Percentiles rank a stretch among this genome's conserved stretches.
These are phyloP conservation scores for Drosophila ficusphila DNA, from an alignment of 1,140 invertebrate species.

Conservation along the genomic window DNA sequence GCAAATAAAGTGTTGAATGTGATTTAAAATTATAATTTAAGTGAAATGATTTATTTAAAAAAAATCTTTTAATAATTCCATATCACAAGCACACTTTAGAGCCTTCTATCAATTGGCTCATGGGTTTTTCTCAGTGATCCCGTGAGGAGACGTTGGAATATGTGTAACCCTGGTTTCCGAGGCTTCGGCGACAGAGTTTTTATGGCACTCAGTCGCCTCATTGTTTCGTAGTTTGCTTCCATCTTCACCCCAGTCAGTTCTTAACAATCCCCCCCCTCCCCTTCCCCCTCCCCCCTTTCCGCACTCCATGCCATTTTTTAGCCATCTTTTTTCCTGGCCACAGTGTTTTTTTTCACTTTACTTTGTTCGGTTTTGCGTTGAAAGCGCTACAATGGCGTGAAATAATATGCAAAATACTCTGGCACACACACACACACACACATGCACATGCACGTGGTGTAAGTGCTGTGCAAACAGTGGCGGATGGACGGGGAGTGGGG, in stretches of 20 bases:
- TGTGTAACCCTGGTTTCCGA: slow-evolving; percentile 12
- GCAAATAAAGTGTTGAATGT: too few species aligned
- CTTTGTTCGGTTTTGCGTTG: slow-evolving; percentile 54
- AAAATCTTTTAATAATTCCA: too few species aligned
- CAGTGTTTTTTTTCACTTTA: slow-evolving; percentile 24
- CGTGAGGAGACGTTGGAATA: slow-evolving; percentile 10
- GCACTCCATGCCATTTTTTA: slow-evolving; percentile 6
- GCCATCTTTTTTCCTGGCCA: slow-evolving; percentile 23
- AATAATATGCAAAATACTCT: slow-evolving; percentile 80
- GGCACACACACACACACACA: slow-evolving; percentile 33
- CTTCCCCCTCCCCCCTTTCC: not conserved
- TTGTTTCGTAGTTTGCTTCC: slow-evolving; percentile 66
- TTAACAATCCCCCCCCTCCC: too few species aligned
- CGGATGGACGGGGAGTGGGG: not conserved
- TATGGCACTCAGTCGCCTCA: slow-evolving; percentile 75
- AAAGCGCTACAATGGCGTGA: slow-evolving; percentile 80
- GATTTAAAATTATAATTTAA: too few species aligned
- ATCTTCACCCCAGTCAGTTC: slow-evolving; percentile 10
- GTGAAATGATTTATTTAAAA: too few species aligned
- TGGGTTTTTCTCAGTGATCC: not conserved
- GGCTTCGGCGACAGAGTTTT: slow-evolving; percentile 66
- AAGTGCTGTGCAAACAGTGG: slow-evolving; percentile 25
- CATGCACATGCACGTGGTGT: slow-evolving; percentile 31
- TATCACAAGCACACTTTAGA: too few species aligned
- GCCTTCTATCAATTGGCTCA: too few species aligned